Evolutionary conservation across 1,140 invertebrate species (phyloP), one percentile per base, ranked within the genome.

Genomic region (Cyclargus thomasi): DNA sequence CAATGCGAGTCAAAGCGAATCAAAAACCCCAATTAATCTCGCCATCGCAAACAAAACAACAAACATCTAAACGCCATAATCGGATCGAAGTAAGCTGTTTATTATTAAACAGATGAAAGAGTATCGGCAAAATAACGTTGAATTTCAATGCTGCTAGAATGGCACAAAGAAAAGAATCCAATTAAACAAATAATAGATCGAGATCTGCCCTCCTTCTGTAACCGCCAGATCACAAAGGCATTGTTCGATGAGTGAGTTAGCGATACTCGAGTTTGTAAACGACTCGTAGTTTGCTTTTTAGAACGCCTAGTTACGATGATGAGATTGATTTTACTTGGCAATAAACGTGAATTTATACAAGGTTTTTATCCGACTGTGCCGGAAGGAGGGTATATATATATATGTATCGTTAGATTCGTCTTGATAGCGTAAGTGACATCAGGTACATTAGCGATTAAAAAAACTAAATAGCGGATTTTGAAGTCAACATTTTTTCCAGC

Each of bases 11-110:
- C 29, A 29, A 29, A 3, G 29, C 29, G 8, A 47, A 47, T 16
- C 14, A 47, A 47, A 14, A 71, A 72, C 64, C 64, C 23, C n/a
- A 18, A 63, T 63, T 63, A 63, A 63, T 63, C 17, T 63, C n/a
- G 14, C 11, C 2, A 47, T 47, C 39, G 14, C 39, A 47, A 47
- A 47, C 39, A 47, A 0, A 47, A 47, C 39, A 47, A 47, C 39
- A 47, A 47, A 47, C 11, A 16, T 16, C 39, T 29, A 70, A 59
- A 21, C 55, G 55, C 20, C 20, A 21, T 59, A 59, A 59, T 11
- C 55, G 55, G 55, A 59, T 59, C 18, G 18, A 59, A 18, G 10
- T 59, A 59, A 59, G 55, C 55, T 59, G 55, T 59, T 59, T 59
- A 59, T 59, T 21, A 59, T 59, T 59, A 59, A 59, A 59, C 17